These are phyloP conservation scores for Zootermopsis nevadensis DNA, from an alignment of 2,888 invertebrate genomes.

Conservation along the genomic window DNA sequence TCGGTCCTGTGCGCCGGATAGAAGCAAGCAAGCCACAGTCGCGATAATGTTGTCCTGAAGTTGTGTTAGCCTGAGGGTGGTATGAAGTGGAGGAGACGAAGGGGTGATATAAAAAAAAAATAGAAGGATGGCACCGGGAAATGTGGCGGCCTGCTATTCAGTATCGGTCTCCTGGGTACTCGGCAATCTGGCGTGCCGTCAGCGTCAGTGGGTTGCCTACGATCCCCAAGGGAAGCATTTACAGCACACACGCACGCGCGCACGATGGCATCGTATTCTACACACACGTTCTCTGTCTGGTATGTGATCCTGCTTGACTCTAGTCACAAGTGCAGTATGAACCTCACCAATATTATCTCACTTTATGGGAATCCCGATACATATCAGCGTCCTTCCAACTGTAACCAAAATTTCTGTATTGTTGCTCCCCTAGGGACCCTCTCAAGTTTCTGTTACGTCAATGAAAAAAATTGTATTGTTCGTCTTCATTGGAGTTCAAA, in stretches of 20 bases:
- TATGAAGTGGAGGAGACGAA: neutral
- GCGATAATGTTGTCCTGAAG: neutral
- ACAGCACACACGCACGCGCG: slow-evolving; percentile 29
- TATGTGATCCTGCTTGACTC: slow-evolving; percentile 1
- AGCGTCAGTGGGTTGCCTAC: slow-evolving; percentile 46
- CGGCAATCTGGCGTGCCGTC: slow-evolving; percentile 49
- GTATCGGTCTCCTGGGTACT: slow-evolving; percentile 54
- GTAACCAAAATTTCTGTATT: neutral
- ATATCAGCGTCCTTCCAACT: neutral
- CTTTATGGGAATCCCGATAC: neutral
- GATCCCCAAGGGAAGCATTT: slow-evolving; percentile 45
- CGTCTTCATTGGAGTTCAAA: neutral
- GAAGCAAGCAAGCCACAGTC: neutral
- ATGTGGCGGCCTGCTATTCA: slow-evolving; percentile 55
- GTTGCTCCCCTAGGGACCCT: neutral
- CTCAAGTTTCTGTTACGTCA: neutral
- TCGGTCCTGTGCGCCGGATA: too few relatives aligned
- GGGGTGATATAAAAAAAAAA: neutral
- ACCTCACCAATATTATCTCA: neutral
- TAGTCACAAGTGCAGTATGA: neutral
- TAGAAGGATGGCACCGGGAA: neutral
- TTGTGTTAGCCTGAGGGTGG: neutral
- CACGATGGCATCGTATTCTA: too few relatives aligned
- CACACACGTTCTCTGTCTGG: slow-evolving; percentile 38
- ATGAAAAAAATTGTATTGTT: neutral